Evolutionary conservation across 1,140 invertebrate genomes (phyloP).

Genomic region (Trichonephila inaurata): DNA sequence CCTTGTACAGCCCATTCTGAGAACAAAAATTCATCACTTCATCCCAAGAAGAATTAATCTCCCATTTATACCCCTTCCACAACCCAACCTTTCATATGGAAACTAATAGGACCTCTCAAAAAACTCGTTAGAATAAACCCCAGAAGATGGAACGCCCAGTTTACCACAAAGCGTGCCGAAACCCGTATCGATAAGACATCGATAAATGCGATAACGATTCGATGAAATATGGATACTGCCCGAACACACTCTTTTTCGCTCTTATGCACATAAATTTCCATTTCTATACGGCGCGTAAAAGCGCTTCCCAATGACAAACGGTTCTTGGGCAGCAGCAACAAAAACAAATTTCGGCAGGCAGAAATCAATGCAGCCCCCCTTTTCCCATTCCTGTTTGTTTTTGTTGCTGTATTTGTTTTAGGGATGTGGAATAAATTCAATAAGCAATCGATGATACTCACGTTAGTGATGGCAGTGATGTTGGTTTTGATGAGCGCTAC

Average conservation of each 20-base stretch:
- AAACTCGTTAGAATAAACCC: constrained; percentile 35
- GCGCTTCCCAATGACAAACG: constrained; percentile 20
- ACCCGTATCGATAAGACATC: constrained; percentile 21
- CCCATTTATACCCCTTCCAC: neutral
- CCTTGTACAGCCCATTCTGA: neutral
- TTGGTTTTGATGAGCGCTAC: constrained; percentile 56
- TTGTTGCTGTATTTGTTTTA: constrained; percentile 24
- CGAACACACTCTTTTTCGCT: constrained; percentile 17
- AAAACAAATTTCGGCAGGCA: constrained; percentile 1
- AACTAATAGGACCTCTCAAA: neutral
- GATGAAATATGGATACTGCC: constrained; percentile 34
- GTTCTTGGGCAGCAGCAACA: neutral
- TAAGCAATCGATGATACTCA: constrained; percentile 63
- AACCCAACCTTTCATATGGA: neutral
- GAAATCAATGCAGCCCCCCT: neutral
- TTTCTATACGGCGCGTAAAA: neutral
- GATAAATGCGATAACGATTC: constrained; percentile 41
- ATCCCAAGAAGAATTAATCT: neutral
- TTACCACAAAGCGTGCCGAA: neutral
- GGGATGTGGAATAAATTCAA: constrained; percentile 21
- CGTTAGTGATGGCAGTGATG: constrained; percentile 71
- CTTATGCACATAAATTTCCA: constrained; percentile 30
- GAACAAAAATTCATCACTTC: neutral
- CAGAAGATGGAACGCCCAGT: constrained; percentile 8
- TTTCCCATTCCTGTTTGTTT: neutral